These are phyloP conservation scores for Pteruthius melanotis DNA, from an alignment of 2,113 vertebrate genomes.

Conservation along the genomic window DNA sequence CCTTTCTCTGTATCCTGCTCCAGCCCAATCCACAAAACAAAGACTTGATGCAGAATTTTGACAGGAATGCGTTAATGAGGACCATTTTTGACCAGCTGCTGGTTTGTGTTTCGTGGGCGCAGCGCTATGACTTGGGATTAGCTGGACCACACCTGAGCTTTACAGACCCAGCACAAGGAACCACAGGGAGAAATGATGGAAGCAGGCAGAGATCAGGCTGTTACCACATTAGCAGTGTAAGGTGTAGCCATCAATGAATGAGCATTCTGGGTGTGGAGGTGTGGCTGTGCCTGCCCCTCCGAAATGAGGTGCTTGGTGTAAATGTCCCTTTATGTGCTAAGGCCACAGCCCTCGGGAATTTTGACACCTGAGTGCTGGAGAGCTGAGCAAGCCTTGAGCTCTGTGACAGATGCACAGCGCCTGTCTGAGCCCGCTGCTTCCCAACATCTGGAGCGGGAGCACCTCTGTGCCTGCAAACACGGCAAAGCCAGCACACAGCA, in stretches of 20 bases:
- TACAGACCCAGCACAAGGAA: neutral
- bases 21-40: neutral
- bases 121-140: rapidly evolving
- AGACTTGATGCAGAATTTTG: neutral
- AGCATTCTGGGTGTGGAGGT: neutral
- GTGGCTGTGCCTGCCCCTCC: neutral
- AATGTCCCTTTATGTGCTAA: neutral
- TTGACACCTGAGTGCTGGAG: neutral
- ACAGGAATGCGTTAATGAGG: neutral
- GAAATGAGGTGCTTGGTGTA: neutral
- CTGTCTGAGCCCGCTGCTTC: neutral
- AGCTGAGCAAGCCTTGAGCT: neutral
- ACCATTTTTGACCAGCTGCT: neutral
- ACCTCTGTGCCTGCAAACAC: neutral
- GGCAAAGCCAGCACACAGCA: neutral
- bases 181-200: neutral
- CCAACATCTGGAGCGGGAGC: neutral
- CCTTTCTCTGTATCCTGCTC: neutral
- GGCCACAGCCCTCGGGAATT: neutral
- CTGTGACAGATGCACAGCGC: neutral
- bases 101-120: neutral
- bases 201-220: neutral
- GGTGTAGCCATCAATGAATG: neutral
- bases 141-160: neutral
- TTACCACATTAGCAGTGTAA: rapidly evolving